Base-by-base conservation (phyloP, 2,113 vertebrate genomes). In the Pavo muticus region DNA sequence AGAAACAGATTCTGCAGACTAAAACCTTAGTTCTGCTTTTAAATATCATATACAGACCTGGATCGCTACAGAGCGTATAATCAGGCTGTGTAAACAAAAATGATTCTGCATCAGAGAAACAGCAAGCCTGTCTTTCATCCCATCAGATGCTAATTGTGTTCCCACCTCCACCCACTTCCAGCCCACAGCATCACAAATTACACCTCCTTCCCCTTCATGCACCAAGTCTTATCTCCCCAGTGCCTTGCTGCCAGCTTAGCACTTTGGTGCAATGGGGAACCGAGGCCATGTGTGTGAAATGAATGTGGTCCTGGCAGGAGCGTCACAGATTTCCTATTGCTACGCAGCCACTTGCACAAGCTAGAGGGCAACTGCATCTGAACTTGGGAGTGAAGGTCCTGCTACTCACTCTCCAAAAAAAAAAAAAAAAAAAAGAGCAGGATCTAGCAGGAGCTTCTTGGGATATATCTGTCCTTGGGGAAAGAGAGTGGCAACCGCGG, bases 1-100 rank as follows among this genome's bases (percentile, higher is more conserved):
- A 91, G 96, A 95, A 97, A 97, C 95, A 88, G 63, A 70, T 90
- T 95, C n/a, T 65, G 73, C 79, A 90, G 73, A 64, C 79, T 48
- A 68, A 76, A 93, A 64, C 48, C 54, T 0, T 65, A 96, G 92
- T 88, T 81, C 88, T 82, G 17, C 88, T 88, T 88, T n/a, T 87
- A 84, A 91, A 65, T 69, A 63, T 63, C 42, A 37, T 48, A 72
- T 52, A 7, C 6, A 24, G 84, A 73, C n/a, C 82, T 42, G 74
- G 42, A 69, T 24, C 48, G 30, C 54, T 47, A 21, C 0, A 0
- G 14, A 48, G 63, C 10, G 82, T 42, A 27, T 3, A 78, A 70
- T 27, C 37, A 13, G 44, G 21, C 40, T 13, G 37, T 10, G 69
- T 64, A 86, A 74, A 86, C 61, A 93, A 81, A 75, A 67, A 30